Percentiles rank a stretch among this genome's conserved stretches.
Evolutionary conservation across 2,797 vertebrate genomes (phyloP).

Genomic region (Pantherophis vulpinus): DNA sequence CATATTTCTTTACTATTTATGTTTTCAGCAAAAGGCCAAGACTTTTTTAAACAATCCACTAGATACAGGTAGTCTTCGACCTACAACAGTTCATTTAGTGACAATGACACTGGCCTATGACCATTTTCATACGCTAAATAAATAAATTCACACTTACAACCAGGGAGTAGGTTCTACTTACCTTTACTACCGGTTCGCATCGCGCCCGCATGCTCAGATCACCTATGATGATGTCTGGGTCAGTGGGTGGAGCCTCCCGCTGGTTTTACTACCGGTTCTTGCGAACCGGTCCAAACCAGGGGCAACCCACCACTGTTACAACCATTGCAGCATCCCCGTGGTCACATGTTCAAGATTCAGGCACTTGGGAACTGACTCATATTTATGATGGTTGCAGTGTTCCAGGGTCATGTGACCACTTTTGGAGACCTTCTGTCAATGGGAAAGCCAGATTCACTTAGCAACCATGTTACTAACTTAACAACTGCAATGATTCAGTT

Average conservation of each 20-base stretch:
- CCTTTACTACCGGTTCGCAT: too few species aligned
- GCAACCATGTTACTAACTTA: neutral
- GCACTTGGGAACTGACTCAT: neutral
- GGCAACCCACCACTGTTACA: neutral
- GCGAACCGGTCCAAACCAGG: too few species aligned
- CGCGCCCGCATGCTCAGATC: too few species aligned
- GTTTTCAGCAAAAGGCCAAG: neutral
- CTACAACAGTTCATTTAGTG: neutral
- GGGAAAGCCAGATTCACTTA: neutral
- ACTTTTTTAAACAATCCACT: constrained; percentile 10
- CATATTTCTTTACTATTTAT: neutral
- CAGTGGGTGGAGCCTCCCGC: too few species aligned
- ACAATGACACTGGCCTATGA: neutral
- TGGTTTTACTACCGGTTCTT: too few species aligned
- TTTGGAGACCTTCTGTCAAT: neutral
- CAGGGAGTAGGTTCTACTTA: neutral
- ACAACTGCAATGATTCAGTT: neutral
- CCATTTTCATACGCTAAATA: neutral
- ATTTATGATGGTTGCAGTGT: neutral
- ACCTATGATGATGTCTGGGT: too few species aligned
- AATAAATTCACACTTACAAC: neutral
- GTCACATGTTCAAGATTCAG: neutral
- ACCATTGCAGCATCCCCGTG: neutral
- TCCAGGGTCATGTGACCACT: neutral
- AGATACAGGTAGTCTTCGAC: neutral